Conservation (phyloP, 2,888 invertebrate genomes). For the Andrena haemorrhoa region DNA sequence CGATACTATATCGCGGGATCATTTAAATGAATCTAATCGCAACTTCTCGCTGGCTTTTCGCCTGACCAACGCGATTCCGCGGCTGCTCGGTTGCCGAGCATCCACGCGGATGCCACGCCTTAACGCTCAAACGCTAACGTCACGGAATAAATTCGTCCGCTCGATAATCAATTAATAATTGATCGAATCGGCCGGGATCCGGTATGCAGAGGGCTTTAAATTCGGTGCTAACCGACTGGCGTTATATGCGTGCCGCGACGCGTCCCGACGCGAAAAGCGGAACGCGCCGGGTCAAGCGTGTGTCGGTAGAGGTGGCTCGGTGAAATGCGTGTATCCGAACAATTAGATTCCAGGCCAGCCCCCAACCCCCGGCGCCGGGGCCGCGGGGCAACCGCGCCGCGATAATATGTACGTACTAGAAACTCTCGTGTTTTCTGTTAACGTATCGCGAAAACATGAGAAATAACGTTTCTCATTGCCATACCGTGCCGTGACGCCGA, state of each 20-base stretch:
- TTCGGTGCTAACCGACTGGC: constrained; percentile 22
- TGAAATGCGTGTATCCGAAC: constrained; percentile 81
- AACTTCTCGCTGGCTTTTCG: neutral
- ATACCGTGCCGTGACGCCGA: constrained; percentile 62
- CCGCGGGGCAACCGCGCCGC: constrained; percentile 45
- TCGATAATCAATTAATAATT: constrained; percentile 53
- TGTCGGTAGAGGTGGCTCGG: constrained; percentile 53
- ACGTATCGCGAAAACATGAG: constrained; percentile 78
- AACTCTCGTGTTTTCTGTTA: constrained; percentile 77
- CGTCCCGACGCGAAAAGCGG: constrained; percentile 38
- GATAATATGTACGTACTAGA: constrained; percentile 77
- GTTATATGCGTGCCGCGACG: constrained; percentile 6
- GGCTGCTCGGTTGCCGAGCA: too few relatives aligned
- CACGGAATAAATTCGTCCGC: constrained; percentile 26
- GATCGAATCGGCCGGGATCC: constrained; percentile 24
- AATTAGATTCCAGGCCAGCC: constrained; percentile 77
- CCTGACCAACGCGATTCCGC: too few relatives aligned
- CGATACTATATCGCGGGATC: constrained; percentile 28
- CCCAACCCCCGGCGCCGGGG: constrained; percentile 48
- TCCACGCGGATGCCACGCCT: neutral
- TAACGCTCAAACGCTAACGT: neutral
- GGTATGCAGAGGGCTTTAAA: constrained; percentile 47
- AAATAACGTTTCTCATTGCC: constrained; percentile 75
- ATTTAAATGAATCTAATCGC: constrained; percentile 28
- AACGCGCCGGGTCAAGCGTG: constrained; percentile 18